Base-by-base conservation (phyloP, 2,888 invertebrate species). In the Drosophila meridionalis region DNA sequence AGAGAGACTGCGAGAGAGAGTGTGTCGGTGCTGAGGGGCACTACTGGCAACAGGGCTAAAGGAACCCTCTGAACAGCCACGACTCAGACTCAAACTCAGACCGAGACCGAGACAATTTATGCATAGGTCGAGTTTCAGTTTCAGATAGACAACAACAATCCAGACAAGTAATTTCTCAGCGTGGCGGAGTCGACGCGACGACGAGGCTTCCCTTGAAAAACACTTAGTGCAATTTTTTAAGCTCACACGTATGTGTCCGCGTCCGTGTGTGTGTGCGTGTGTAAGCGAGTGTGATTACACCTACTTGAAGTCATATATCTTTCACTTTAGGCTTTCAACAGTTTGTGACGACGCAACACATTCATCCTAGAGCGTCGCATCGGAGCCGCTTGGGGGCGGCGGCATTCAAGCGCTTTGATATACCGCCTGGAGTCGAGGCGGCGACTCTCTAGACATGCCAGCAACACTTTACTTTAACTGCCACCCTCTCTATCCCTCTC, bases 321-420 rank as follows among this genome's bases (percentile, higher is more conserved):
- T 87, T 81, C 88, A 86, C 87, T 88, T 87, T 86, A 84, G 83
- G 88, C 88, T 89, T 88, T 89, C 88, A 89, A 89, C 89, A 89
- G 86, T 87, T 89, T 87, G 86, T 87, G 88, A 85, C 86, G 76
- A 28, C 40, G 34, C 14, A 71, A 71, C 81, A 81, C 81, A 83
- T 85, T 85, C 76, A 82, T 80, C 76, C 73, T 71, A 42, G 34
- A 45, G 28, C 60, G 28, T 38, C 47, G 6, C 53, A 9, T 9
- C 47, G 63, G 47, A 14, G 3, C 28, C 28, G 47, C 20, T 52
- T 50, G 71, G 64, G 63, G 82, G 87, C 76, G 84, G 74, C 64
- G 78, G 78, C 75, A 69, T 83, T 76, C 73, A 75, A 76, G 64
- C 84, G 76, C 87, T 86, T 86, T 86, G 85, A 86, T 87, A 87